These are phyloP conservation scores for Centropus unirufus DNA, from an alignment of 2,113 vertebrate species.

Conservation along the genomic window DNA sequence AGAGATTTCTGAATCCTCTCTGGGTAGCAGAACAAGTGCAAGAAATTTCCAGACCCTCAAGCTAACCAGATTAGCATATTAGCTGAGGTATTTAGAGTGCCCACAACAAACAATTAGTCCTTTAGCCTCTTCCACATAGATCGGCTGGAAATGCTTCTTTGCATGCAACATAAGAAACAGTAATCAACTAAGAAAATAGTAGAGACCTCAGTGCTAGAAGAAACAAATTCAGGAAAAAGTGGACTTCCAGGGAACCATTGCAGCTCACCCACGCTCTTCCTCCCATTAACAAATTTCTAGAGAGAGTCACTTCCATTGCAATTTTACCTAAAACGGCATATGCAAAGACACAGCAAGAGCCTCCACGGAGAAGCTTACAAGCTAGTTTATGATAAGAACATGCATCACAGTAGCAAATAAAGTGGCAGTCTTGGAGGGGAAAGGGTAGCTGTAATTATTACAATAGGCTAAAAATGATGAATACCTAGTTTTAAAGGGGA, in stretches of 20 bases:
- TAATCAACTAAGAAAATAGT: background rate
- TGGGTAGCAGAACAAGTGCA: fast-evolving
- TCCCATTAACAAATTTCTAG: background rate
- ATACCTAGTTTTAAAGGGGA: background rate
- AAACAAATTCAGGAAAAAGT: background rate
- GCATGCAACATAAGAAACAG: background rate
- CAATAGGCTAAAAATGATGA: background rate
- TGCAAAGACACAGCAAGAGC: background rate
- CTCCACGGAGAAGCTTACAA: background rate
- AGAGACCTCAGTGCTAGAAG: background rate
- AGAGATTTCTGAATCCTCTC: background rate
- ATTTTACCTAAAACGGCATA: background rate
- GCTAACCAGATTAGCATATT: background rate
- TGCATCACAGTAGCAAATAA: background rate
- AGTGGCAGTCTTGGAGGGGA: background rate
- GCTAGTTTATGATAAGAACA: background rate
- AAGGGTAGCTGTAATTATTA: background rate
- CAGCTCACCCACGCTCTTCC: background rate
- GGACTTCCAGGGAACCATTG: background rate
- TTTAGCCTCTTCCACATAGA: background rate
- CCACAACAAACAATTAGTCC: background rate
- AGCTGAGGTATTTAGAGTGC: background rate
- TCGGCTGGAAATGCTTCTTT: background rate
- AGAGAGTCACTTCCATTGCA: background rate
- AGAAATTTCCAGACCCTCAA: background rate